Evolutionary conservation across 2,888 invertebrate species (phyloP), one percentile per base, ranked within the genome.

Genomic region (Anaspis maculata): DNA sequence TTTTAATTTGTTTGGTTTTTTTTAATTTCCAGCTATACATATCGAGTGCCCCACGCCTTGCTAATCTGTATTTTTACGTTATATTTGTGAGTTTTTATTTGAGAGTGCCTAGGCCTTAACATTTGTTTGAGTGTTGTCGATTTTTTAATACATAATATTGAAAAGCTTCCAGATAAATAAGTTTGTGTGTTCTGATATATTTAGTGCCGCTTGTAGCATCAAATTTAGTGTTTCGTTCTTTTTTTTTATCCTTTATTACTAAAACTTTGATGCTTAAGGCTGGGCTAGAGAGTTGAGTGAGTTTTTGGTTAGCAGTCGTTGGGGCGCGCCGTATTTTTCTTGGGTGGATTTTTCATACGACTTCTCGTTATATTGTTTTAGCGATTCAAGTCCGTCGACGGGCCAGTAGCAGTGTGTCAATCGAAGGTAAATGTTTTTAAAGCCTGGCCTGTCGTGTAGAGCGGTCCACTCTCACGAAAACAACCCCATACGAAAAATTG

Each of bases 301-400:
- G n/a, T n/a, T n/a, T n/a, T 21, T 31, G 32, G 25, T 44, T 48
- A 44, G 43, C 45, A 48, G 33, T 33, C 15, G 24, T 36, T 40
- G 43, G 46, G 42, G 41, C 30, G 38, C 32, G 27, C 38, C 21
- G 23, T 34, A 10, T 11, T 9, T 29, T 37, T 29, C 9, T 31
- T 26, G 24, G 25, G 13, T 25, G 47, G 45, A 58, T 53, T 52
- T 53, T 48, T 54, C 9, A 49, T n/a, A n/a, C n/a, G n/a, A n/a
- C n/a, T n/a, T n/a, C n/a, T n/a, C 58, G 52, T 54, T 47, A 50
- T 61, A 57, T 61, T 64, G 62, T 66, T 67, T 60, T 65, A 68
- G 69, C 68, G 57, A 60, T 69, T 48, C 65, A 61, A 61, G 62
- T 68, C 52, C 64, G 66, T 50, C 64, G 68, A 52, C 64, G 67